Conservation (phyloP, 2,888 invertebrate genomes). For the Calameuta filiformis region DNA sequence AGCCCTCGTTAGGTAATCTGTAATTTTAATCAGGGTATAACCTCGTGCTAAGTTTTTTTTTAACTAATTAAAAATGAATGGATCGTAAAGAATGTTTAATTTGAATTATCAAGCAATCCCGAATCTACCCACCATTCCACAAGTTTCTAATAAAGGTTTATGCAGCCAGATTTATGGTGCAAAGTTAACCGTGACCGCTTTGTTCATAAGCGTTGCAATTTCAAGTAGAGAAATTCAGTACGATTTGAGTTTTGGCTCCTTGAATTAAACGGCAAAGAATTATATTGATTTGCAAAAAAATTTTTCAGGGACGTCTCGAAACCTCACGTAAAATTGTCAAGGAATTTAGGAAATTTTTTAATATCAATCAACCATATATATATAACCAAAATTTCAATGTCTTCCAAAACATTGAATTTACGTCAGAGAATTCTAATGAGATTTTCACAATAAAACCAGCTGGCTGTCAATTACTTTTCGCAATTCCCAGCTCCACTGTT, state of each 20-base stretch:
- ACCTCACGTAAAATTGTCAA: not conserved
- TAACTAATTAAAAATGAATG: not conserved
- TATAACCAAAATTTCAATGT: not conserved
- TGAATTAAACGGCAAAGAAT: not conserved
- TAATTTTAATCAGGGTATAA: too few species aligned
- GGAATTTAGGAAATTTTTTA: too few species aligned
- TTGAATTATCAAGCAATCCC: not conserved
- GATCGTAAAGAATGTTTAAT: not conserved
- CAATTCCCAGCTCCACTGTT: not conserved
- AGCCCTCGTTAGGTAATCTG: too few species aligned
- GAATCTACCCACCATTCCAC: not conserved
- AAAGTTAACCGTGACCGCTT: conserved; percentile 2
- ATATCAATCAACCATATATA: not conserved
- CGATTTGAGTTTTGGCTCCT: not conserved
- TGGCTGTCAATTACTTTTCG: not conserved
- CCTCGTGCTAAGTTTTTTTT: not conserved
- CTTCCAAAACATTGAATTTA: not conserved
- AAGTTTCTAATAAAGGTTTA: not conserved
- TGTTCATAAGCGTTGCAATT: not conserved
- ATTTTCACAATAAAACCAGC: not conserved
- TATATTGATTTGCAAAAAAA: not conserved
- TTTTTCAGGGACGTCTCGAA: not conserved
- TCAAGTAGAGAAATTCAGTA: not conserved
- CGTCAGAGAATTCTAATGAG: not conserved
- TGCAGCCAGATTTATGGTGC: not conserved